Percentiles rank a stretch among this genome's conserved stretches.
These are phyloP conservation scores for Chironomus riparius DNA, from an alignment of 2,888 invertebrate species.

Conservation along the genomic window DNA sequence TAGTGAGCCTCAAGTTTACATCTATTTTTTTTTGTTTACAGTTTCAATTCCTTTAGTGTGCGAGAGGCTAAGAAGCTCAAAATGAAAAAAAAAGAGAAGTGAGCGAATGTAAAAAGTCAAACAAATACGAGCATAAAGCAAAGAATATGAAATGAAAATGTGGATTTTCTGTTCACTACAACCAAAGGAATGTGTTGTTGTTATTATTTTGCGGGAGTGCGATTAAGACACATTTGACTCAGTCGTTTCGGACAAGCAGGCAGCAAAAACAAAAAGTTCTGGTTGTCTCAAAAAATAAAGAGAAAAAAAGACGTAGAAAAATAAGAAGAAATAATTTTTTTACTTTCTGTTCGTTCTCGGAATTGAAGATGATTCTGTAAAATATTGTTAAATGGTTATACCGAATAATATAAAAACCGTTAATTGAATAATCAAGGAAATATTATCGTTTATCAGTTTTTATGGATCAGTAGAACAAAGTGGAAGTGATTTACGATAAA, in stretches of 20 bases:
- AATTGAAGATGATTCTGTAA: not conserved
- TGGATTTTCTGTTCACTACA: not conserved
- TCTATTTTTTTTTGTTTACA: not conserved
- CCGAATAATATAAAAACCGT: not conserved
- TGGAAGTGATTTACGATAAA: not conserved
- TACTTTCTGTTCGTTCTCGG: too few species aligned
- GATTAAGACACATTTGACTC: constrained; percentile 12
- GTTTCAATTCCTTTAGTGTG: not conserved
- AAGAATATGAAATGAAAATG: not conserved
- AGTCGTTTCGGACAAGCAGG: constrained; percentile 7
- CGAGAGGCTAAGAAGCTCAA: not conserved
- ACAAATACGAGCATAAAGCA: not conserved
- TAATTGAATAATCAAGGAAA: not conserved
- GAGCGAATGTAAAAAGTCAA: not conserved
- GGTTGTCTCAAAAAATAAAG: not conserved
- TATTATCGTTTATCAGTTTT: not conserved
- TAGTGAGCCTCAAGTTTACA: not conserved
- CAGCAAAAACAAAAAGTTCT: constrained; percentile 12
- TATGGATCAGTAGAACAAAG: not conserved
- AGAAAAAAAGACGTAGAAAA: not conserved
- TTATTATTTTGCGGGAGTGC: not conserved
- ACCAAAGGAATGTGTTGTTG: not conserved
- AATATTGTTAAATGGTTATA: not conserved
- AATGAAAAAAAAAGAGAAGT: not conserved
- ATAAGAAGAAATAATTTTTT: too few species aligned